These are phyloP conservation scores for Tanytarsus gracilentus DNA, from an alignment of 2,888 invertebrate species.

Conservation along the genomic window DNA sequence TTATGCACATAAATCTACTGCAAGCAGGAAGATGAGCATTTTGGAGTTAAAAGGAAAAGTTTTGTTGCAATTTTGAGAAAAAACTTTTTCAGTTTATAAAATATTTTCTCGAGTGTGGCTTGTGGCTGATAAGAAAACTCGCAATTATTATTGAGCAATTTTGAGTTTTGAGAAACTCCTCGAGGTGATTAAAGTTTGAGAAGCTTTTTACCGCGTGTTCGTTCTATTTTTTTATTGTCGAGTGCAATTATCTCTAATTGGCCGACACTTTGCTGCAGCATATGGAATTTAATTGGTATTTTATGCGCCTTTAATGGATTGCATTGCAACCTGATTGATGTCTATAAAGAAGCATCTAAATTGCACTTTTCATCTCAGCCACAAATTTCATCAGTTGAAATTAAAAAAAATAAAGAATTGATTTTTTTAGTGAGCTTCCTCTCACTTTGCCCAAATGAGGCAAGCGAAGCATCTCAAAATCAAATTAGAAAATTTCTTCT, in stretches of 20 bases:
- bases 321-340: slow-evolving; percentile 8
- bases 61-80: background rate
- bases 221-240: background rate
- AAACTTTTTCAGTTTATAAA: background rate
- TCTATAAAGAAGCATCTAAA: background rate
- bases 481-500: too few relatives aligned
- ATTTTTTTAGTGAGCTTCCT: too few relatives aligned
- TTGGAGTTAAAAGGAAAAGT: background rate
- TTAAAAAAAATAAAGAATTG: too few relatives aligned
- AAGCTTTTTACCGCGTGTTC: background rate
- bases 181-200: background rate
- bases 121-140: background rate
- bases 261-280: slow-evolving; percentile 7
- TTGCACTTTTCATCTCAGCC: background rate
- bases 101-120: background rate
- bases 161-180: background rate
- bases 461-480: too few relatives aligned
- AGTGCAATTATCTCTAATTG: slow-evolving; percentile 23
- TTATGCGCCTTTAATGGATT: slow-evolving; percentile 5
- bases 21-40: background rate
- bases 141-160: background rate
- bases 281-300: slow-evolving; percentile 20
- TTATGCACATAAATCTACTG: slow-evolving; percentile 19
- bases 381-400: background rate
- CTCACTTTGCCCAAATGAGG: too few relatives aligned